Evolutionary conservation across 2,888 invertebrate species (phyloP).

Genomic region (Elysia crispata): DNA sequence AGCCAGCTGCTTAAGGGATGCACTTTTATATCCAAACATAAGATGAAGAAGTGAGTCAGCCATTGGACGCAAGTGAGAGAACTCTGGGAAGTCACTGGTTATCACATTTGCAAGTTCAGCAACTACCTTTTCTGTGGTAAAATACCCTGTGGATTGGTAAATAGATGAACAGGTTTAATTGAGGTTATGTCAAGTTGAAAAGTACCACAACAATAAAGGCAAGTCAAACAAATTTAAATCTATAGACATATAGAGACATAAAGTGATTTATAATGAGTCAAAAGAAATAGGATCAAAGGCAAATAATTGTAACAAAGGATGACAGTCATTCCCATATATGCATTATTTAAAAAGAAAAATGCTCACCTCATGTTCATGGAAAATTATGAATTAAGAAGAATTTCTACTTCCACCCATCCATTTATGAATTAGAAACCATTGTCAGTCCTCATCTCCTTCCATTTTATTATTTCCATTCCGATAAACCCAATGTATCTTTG

Average conservation of each 20-base stretch:
- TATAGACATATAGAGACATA: too few relatives aligned
- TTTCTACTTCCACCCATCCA: too few relatives aligned
- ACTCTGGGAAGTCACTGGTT: slow-evolving; percentile 64
- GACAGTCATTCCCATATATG: too few relatives aligned
- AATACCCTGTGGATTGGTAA: slow-evolving; percentile 60
- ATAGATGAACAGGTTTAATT: background rate
- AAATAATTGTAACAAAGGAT: background rate
- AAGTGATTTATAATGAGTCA: background rate
- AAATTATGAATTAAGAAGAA: too few relatives aligned
- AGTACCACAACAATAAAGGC: too few relatives aligned
- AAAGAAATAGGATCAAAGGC: background rate
- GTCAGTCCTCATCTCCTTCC: too few relatives aligned
- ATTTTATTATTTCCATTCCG: too few relatives aligned
- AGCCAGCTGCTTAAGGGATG: slow-evolving; percentile 65
- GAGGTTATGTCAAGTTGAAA: background rate
- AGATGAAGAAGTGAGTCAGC: slow-evolving; percentile 59
- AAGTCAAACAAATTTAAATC: too few relatives aligned
- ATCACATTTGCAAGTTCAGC: slow-evolving; percentile 64
- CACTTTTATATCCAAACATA: slow-evolving; percentile 68
- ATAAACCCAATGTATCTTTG: too few relatives aligned
- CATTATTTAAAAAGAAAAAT: too few relatives aligned
- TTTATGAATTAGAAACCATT: too few relatives aligned
- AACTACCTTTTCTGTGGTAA: slow-evolving; percentile 62
- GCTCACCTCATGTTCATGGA: too few relatives aligned
- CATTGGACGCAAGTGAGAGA: slow-evolving; percentile 60